Evolutionary conservation across 2,797 vertebrate species (phyloP).

Genomic region (Syncerus caffer): DNA sequence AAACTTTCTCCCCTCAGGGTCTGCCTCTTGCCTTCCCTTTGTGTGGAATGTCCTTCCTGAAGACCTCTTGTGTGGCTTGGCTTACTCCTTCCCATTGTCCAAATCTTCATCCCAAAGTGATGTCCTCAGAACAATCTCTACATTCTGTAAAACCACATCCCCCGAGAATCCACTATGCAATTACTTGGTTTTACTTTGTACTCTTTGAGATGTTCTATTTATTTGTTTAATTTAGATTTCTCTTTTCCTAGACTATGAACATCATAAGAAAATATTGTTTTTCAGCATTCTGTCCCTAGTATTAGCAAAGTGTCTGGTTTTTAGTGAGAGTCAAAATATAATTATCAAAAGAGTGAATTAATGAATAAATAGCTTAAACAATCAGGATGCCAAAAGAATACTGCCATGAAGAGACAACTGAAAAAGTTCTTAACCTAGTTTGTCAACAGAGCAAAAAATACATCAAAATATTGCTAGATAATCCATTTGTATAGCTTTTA

Average conservation of each 20-base stretch:
- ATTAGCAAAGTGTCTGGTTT: background rate
- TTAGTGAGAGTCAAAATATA: slow-evolving; percentile 1
- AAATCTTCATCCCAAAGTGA: background rate
- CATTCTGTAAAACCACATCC: background rate
- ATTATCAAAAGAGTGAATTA: slow-evolving; percentile 14
- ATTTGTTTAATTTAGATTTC: slow-evolving; percentile 3
- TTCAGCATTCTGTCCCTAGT: background rate
- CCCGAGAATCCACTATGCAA: background rate
- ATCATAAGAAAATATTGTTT: background rate
- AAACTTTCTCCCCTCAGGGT: background rate
- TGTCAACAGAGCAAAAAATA: slow-evolving; percentile 17
- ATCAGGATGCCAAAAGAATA: slow-evolving; percentile 45
- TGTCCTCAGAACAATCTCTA: background rate
- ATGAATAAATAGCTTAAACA: slow-evolving; percentile 24
- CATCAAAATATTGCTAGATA: background rate
- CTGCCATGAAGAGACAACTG: background rate
- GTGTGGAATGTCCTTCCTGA: background rate
- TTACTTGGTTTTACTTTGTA: background rate
- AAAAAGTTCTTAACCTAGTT: background rate
- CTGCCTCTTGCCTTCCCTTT: background rate
- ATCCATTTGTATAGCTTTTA: slow-evolving; percentile 8
- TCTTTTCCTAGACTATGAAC: background rate
- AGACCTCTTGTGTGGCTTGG: background rate
- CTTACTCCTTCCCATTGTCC: background rate
- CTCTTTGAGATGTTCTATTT: slow-evolving; percentile 2